Evolutionary conservation across 2,797 vertebrate species (phyloP).

Genomic region (Sciurus vulgaris): DNA sequence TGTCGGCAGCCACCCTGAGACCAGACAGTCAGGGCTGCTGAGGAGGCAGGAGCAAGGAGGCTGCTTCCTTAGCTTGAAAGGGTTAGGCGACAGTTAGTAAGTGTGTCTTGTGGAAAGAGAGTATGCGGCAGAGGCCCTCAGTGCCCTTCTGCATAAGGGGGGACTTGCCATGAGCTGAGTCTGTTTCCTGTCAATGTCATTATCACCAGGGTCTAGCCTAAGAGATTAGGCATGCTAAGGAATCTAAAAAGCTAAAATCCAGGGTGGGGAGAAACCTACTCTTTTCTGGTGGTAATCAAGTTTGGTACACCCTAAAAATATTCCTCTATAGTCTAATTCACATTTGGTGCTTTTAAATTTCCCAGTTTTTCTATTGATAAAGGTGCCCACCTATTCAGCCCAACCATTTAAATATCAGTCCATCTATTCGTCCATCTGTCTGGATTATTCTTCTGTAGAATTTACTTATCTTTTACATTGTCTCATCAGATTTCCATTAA

Average conservation of each 20-base stretch:
- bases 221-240: not conserved
- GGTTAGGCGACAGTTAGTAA: no score
- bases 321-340: not conserved
- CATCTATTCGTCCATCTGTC: not conserved
- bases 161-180: not conserved
- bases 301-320: not conserved
- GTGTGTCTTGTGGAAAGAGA: not conserved
- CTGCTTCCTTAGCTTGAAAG: not conserved
- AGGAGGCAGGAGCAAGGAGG: not conserved
- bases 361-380: not conserved
- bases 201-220: not conserved
- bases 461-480: not conserved
- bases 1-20: not conserved
- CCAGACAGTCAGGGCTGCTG: not conserved
- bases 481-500: not conserved
- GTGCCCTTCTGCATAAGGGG: not conserved
- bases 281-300: not conserved
- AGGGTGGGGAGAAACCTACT: not conserved
- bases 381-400: not conserved
- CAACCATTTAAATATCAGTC: not conserved
- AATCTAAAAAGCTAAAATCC: constrained; percentile 6
- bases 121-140: not conserved
- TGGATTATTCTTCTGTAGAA: not conserved
- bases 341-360: not conserved
- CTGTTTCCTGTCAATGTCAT: not conserved